A percentile compares a stretch with the other conserved stretches of the same genome.
Conservation (phyloP, 2,113 vertebrate species). For the Beaufortia kweichowensis region DNA sequence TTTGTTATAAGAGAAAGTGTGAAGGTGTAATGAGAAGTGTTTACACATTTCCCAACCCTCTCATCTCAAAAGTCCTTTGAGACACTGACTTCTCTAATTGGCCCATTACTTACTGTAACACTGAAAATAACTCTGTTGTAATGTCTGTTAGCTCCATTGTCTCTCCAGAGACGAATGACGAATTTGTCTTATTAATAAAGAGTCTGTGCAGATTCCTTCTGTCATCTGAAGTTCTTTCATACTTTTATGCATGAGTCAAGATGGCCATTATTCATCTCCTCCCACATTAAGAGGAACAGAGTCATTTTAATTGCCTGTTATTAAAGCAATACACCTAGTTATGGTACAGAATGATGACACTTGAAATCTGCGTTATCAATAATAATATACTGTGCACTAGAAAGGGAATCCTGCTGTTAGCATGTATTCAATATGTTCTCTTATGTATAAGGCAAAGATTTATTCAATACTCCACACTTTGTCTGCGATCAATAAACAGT, state of each 20-base stretch:
- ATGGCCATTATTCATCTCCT: background rate
- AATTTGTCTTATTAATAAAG: constrained; percentile 24
- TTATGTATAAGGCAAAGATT: constrained; percentile 1
- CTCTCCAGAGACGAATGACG: constrained; percentile 15
- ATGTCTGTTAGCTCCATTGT: constrained; percentile 23
- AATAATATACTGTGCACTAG: background rate
- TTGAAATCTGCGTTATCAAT: background rate
- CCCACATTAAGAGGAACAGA: background rate
- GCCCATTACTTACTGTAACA: constrained; percentile 20
- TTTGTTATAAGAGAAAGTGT: background rate
- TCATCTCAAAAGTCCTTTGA: background rate
- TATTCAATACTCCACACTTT: constrained; percentile 18
- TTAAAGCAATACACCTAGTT: constrained; percentile 2
- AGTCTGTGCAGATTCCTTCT: background rate
- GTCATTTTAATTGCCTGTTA: background rate
- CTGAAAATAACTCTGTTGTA: constrained; percentile 12
- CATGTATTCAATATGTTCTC: background rate
- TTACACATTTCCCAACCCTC: constrained; percentile 1
- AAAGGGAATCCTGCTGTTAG: background rate
- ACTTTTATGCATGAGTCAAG: constrained; percentile 15
- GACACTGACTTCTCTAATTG: background rate
- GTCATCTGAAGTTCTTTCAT: background rate
- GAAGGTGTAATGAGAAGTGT: background rate
- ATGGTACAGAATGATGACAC: background rate
- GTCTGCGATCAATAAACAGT: background rate